phyloP scores from a whole-genome alignment of 2,888 invertebrate species.

The Tanypteryx hageni region DNA sequence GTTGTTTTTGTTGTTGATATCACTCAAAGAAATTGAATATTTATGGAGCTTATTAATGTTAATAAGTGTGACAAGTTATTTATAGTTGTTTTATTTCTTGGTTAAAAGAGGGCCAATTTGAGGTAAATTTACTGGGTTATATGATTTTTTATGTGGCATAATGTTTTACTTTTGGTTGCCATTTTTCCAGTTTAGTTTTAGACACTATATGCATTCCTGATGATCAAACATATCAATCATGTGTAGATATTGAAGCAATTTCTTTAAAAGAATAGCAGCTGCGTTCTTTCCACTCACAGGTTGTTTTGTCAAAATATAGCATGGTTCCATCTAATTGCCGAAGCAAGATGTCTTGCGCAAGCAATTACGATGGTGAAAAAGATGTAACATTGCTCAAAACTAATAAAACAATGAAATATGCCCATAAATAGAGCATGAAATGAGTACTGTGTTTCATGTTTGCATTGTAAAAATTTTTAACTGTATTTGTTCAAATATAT shows the following conservation, averaged over 20 bases:
- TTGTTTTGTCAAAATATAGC: not conserved
- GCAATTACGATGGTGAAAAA: not conserved
- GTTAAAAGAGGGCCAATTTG: slow-evolving; percentile 32
- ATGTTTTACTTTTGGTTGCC: slow-evolving; percentile 30
- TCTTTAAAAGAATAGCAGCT: slow-evolving; percentile 24
- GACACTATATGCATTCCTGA: slow-evolving; percentile 44
- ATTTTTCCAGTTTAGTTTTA: slow-evolving; percentile 37
- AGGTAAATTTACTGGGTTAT: slow-evolving; percentile 21
- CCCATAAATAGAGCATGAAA: not conserved
- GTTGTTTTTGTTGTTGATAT: slow-evolving; percentile 46
- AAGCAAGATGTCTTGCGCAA: not conserved
- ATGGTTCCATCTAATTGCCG: not conserved
- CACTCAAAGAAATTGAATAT: slow-evolving; percentile 28
- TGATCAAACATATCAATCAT: slow-evolving; percentile 53
- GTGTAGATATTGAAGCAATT: slow-evolving; percentile 20
- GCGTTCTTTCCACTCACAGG: not conserved
- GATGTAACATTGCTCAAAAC: slow-evolving; percentile 45
- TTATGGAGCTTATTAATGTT: slow-evolving; percentile 41
- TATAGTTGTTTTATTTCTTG: slow-evolving; percentile 50
- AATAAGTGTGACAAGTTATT: slow-evolving; percentile 41
- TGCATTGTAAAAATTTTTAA: slow-evolving; percentile 40
- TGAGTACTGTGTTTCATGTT: slow-evolving; percentile 20
- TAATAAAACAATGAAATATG: slow-evolving; percentile 25
- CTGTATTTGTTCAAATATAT: slow-evolving; percentile 48
- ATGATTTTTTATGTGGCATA: slow-evolving; percentile 22